phyloP scores from a whole-genome alignment of 2,888 invertebrate genomes.

The Gymnocheta viridis region DNA sequence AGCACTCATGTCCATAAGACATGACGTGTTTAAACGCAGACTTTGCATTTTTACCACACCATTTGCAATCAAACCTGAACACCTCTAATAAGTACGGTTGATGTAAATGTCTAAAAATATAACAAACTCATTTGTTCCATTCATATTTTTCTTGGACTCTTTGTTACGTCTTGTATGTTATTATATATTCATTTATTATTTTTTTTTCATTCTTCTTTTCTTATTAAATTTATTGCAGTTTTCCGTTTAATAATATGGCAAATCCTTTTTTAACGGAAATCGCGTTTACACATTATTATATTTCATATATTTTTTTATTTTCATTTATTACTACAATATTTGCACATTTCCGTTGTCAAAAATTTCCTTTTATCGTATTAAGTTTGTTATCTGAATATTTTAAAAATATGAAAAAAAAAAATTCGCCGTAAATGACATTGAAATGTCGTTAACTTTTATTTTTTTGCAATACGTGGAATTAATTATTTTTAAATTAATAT shows the following conservation, averaged over 20 bases:
- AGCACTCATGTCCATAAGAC: no score
- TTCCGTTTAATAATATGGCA: slow-evolving; percentile 41
- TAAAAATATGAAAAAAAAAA: slow-evolving; percentile 18
- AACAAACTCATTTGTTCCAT: slow-evolving; percentile 34
- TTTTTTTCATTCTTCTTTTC: slow-evolving; percentile 10
- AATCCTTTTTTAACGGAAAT: slow-evolving; percentile 61
- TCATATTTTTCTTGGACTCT: slow-evolving; percentile 15
- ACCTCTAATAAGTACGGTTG: slow-evolving; percentile 16
- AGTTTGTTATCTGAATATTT: slow-evolving; percentile 39
- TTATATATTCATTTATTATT: not conserved
- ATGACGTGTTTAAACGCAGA: no score
- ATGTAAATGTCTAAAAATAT: slow-evolving; percentile 57
- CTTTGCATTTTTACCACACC: not conserved
- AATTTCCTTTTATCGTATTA: not conserved
- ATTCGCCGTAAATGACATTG: slow-evolving; percentile 53
- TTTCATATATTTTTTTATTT: slow-evolving; percentile 17
- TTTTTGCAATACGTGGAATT: slow-evolving; percentile 55
- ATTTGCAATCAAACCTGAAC: not conserved
- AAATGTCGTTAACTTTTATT: slow-evolving; percentile 54
- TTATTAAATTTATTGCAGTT: slow-evolving; percentile 35
- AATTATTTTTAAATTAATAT: slow-evolving; percentile 30
- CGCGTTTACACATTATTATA: slow-evolving; percentile 30
- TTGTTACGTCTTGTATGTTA: not conserved
- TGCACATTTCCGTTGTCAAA: slow-evolving; percentile 67
- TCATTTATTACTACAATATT: slow-evolving; percentile 31